phyloP scores from a whole-genome alignment of 23 tunicate species.

The Clavelina lepadiformis region DNA sequence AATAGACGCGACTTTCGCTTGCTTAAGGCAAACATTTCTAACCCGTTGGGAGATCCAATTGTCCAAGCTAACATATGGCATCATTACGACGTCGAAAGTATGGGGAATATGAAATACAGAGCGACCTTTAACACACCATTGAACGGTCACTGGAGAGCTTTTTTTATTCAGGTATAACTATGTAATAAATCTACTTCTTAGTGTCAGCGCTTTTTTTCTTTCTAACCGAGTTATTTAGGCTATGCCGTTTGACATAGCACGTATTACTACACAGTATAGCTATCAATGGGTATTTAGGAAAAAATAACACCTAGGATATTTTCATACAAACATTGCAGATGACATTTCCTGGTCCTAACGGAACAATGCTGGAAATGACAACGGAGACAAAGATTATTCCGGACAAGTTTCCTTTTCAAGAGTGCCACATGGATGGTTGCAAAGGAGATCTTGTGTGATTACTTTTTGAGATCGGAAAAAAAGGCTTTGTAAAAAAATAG shows the following conservation, averaged over 20 bases:
- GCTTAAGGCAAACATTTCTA: constrained; percentile 43
- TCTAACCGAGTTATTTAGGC: too few species aligned
- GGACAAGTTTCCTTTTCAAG: constrained; percentile 53
- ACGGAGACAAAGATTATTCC: constrained; percentile 95
- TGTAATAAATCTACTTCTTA: too few species aligned
- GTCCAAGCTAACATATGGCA: constrained; percentile 63
- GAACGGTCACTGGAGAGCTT: constrained; percentile 74
- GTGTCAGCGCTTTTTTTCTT: too few species aligned
- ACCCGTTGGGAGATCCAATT: constrained; percentile 43
- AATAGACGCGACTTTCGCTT: constrained; percentile 79
- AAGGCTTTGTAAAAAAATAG: too few species aligned
- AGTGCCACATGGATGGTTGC: constrained; percentile 74
- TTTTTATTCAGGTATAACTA: constrained; percentile 88
- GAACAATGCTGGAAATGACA: constrained; percentile 61
- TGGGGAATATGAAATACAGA: constrained; percentile 37
- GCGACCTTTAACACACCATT: constrained; percentile 56
- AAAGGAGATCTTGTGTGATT: constrained; percentile 64
- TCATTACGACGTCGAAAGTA: constrained; percentile 27
- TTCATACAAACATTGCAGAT: too few species aligned
- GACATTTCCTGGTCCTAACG: constrained; percentile 76
- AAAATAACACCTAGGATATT: too few species aligned
- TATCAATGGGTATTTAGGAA: too few species aligned
- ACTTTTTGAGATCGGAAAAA: too few species aligned
- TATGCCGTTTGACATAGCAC: too few species aligned
- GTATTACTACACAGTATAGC: too few species aligned